A percentile compares a stretch with the other conserved stretches of the same genome.
Conservation (phyloP, 2,113 vertebrate species). For the Larimichthys crocea region DNA sequence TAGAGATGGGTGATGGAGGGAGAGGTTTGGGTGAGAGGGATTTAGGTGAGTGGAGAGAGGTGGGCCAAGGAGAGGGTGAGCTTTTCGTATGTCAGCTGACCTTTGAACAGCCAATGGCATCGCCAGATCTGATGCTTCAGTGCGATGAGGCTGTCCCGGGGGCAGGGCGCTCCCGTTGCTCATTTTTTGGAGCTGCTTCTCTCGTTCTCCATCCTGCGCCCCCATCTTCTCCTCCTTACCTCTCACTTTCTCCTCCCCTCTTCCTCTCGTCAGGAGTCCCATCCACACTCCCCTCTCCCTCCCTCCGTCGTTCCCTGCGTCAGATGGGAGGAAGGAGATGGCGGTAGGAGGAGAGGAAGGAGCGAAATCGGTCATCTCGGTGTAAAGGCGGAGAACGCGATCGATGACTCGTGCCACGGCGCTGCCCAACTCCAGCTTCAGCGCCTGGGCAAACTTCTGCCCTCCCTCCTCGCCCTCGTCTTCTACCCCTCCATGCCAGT, state of each 20-base stretch:
- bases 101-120: constrained; percentile 71
- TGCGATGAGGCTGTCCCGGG: constrained; percentile 14
- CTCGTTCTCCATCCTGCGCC: constrained; percentile 44
- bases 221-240: constrained; percentile 45
- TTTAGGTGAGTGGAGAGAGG: constrained; percentile 58
- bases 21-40: constrained; percentile 70
- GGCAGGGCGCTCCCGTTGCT: constrained; percentile 27
- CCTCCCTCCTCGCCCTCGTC: constrained; percentile 73
- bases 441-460: constrained; percentile 83
- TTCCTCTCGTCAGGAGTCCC: constrained; percentile 53
- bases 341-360: constrained; percentile 62
- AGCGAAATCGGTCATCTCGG: constrained; percentile 57
- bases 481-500: constrained; percentile 73
- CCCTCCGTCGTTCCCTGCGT: constrained; percentile 17
- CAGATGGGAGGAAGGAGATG: constrained; percentile 57
- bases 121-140: constrained; percentile 56
- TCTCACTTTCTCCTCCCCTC: constrained; percentile 47
- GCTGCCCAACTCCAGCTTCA: constrained; percentile 84
- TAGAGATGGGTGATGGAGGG: constrained; percentile 65
- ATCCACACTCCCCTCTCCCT: constrained; percentile 61
- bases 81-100: constrained; percentile 73
- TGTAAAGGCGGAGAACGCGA: constrained; percentile 83
- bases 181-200: constrained; percentile 47
- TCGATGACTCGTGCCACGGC: constrained; percentile 85
- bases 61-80: constrained; percentile 56